Evolutionary conservation across 2,113 vertebrate genomes (phyloP), one percentile per base, ranked within the genome.

Genomic region (Heteronetta atricapilla): DNA sequence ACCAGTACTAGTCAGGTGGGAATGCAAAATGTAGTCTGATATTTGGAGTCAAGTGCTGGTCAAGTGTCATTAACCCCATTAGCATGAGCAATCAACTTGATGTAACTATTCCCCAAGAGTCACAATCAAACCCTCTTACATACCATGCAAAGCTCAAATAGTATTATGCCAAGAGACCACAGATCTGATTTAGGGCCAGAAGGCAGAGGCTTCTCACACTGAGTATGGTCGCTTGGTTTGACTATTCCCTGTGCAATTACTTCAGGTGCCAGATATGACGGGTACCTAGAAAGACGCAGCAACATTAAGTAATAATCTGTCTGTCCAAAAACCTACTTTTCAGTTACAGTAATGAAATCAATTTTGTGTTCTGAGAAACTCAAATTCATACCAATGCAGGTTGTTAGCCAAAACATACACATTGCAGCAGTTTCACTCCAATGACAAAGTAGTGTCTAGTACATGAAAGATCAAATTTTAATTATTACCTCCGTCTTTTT

Each of bases 101-200:
- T 10, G 12, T 58, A 90, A 86, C 23, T 62, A 33, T 33, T 74
- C 21, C 62, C n/a, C 50, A 29, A 17, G 44, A 58, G 52, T 69
- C 68, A 90, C 14, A 84, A 77, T 48, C 87, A 4, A 95, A 88
- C 70, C 40, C 36, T 68, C 48, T 92, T 86, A 98, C 99, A 78
- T 99, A 99, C 99, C 94, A 98, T 90, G 94, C 98, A 99, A 77
- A 99, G 98, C 93, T 99, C 99, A 98, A 99, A 99, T 67, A 99
- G 97, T 97, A 99, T 98, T 74, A 99, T 96, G 60, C 99, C 99
- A 53, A 99, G 98, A 29, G 99, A 99, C 99, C 99, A 99, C 28
- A 99, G 93, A 90, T 99, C 99, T 40, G 98, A 98, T 96, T 99
- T 99, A 33, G 99, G 99, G 38, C 99, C 99, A 4, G 99, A 99